Evolutionary conservation across 1,140 invertebrate genomes (phyloP).

Genomic region (Plodia interpunctella): DNA sequence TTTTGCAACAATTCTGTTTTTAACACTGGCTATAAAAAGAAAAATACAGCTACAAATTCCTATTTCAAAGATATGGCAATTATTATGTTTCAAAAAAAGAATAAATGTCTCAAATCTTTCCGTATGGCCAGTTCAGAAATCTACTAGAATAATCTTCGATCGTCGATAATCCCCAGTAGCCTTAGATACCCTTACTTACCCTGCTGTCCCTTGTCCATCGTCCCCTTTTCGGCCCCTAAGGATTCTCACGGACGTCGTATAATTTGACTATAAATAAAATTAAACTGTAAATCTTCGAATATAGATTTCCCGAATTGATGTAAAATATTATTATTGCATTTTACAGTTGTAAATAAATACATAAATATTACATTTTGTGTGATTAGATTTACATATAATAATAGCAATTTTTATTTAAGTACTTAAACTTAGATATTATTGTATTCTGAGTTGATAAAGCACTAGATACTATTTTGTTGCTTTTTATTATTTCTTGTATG

Average conservation of each 20-base stretch:
- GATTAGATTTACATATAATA: no score
- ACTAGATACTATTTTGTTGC: no score
- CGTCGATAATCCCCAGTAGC: neutral
- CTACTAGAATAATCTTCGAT: slow-evolving; percentile 23
- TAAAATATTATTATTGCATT: slow-evolving; percentile 1
- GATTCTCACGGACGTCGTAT: slow-evolving; percentile 59
- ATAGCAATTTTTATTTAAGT: neutral
- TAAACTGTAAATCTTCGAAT: slow-evolving; percentile 37
- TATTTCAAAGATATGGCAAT: no score
- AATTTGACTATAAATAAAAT: slow-evolving; percentile 68
- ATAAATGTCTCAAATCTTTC: neutral
- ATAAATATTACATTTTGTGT: no score
- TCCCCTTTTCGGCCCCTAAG: slow-evolving; percentile 12
- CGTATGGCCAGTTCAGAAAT: slow-evolving; percentile 21
- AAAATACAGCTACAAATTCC: no score
- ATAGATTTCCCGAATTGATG: neutral
- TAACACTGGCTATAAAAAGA: no score
- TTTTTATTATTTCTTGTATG: no score
- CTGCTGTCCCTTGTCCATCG: slow-evolving; percentile 9
- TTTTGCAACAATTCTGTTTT: no score
- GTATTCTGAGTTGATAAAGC: no score
- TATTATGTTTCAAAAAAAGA: neutral
- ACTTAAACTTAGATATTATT: no score
- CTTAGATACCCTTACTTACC: neutral
- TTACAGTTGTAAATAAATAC: neutral